Evolutionary conservation across 2,113 vertebrate species (phyloP), one percentile per base, ranked within the genome.

Genomic region (Crotophaga sulcirostris): DNA sequence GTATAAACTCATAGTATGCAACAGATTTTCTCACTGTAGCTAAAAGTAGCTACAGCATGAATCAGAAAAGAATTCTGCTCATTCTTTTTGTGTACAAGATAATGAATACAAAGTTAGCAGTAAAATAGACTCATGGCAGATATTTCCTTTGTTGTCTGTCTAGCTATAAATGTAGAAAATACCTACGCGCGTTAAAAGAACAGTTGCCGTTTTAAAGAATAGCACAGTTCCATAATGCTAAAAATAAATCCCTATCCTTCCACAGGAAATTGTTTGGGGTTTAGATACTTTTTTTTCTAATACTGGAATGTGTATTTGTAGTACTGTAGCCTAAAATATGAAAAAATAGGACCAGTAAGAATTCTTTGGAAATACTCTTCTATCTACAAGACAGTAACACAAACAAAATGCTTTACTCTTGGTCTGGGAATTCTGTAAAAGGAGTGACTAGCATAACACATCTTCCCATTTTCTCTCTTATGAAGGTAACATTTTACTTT

Each of bases 401-500:
- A 62, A 5, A 36, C 7, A 63, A 45, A 66, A 25, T 3, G 2
- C 16, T 34, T 73, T 4, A 38, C 13, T 13, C 7, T 52, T 63
- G 24, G 3, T 7, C 1, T 59, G 18, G 1, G 17, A 76, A 76
- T 33, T 20, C 49, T 40, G 4, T 75, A 10, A n/a, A 67, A 68
- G n/a, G 1, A 40, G 0, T 49, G 24, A 54, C 18, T 38, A 77
- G 6, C 1, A 6, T 51, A 38, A 6, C 2, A 69, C 13, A 5
- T 19, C 29, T 67, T 45, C n/a, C 54, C 16, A 26, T 3, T 44
- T 90, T 54, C 25, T 89, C 8, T 47, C 15, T 54, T 69, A 33
- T 9, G 38, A 67, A 70, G 11, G 7, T 14, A 51, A 36, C 8
- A 0, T 34, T 45, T 15, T 51, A 24, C 6, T 62, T 82, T 29